A percentile compares a stretch with the other conserved stretches of the same genome.
Evolutionary conservation across 1,140 invertebrate species (phyloP).

Genomic region (Macrobrachium rosenbergii): DNA sequence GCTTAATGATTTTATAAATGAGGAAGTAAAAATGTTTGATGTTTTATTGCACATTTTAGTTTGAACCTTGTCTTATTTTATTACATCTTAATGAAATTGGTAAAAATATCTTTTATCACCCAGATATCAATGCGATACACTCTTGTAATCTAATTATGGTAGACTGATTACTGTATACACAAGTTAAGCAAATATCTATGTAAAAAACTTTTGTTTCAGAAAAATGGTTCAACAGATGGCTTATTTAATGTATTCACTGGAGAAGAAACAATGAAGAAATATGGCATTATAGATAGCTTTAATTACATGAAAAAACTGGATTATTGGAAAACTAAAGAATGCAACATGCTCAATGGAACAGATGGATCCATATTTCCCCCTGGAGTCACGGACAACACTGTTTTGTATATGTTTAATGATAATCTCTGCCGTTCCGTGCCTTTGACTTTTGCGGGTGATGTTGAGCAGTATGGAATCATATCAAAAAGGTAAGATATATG

Average conservation of each 20-base stretch:
- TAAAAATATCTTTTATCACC: too few relatives aligned
- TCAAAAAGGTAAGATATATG: constrained; percentile 76
- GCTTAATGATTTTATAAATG: too few relatives aligned
- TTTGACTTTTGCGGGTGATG: constrained; percentile 78
- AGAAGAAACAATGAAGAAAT: constrained; percentile 77
- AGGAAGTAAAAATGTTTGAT: too few relatives aligned
- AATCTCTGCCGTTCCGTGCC: constrained; percentile 86
- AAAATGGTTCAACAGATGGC: constrained; percentile 84
- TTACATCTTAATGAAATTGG: too few relatives aligned
- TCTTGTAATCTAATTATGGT: too few relatives aligned
- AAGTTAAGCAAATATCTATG: not conserved
- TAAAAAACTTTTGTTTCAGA: constrained; percentile 69
- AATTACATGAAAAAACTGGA: constrained; percentile 80
- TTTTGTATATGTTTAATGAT: constrained; percentile 85
- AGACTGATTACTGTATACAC: not conserved
- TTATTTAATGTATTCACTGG: constrained; percentile 85
- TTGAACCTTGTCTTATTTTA: too few relatives aligned
- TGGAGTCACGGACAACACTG: constrained; percentile 81
- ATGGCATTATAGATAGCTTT: constrained; percentile 80
- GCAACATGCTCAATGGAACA: constrained; percentile 85
- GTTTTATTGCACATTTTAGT: too few relatives aligned
- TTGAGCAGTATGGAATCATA: constrained; percentile 76
- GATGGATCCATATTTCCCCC: constrained; percentile 92
- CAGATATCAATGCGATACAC: too few relatives aligned
- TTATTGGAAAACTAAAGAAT: constrained; percentile 82